phyloP scores from a whole-genome alignment of 2,888 invertebrate genomes.

The Sarcophaga carnaria region DNA sequence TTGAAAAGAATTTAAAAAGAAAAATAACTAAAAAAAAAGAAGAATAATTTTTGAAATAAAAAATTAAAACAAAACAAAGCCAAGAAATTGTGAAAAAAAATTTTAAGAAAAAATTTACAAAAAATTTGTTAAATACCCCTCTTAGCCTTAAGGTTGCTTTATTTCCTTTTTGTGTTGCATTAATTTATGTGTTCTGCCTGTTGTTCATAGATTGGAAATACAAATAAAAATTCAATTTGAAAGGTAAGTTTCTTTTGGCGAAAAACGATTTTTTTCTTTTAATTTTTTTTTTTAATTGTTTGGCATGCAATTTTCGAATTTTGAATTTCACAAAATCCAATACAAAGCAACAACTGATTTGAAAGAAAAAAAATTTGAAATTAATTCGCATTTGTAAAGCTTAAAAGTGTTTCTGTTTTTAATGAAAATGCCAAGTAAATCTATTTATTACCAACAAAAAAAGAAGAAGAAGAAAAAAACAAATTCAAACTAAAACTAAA shows the following conservation, averaged over 20 bases:
- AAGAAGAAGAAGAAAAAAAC: conserved; percentile 6
- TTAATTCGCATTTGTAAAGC: conserved; percentile 8
- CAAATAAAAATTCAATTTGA: conserved; percentile 34
- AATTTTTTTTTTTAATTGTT: not conserved
- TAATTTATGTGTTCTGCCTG: conserved; percentile 18
- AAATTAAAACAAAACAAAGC: conserved; percentile 16
- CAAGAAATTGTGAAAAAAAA: conserved; percentile 2
- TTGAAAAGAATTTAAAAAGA: conserved; percentile 22
- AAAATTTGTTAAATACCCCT: not conserved
- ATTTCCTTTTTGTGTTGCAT: conserved; percentile 34
- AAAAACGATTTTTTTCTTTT: not conserved
- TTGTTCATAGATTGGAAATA: conserved; percentile 6
- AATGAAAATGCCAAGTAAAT: conserved; percentile 37
- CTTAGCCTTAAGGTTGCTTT: conserved; percentile 36
- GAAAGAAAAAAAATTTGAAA: conserved; percentile 28
- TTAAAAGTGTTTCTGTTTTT: conserved; percentile 2
- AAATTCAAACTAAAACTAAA: not conserved
- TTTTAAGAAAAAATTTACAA: not conserved
- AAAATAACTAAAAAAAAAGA: conserved; percentile 5
- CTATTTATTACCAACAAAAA: not conserved
- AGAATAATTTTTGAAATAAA: conserved; percentile 4
- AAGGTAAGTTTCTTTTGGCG: conserved; percentile 50
- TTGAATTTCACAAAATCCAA: conserved; percentile 23
- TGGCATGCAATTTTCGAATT: conserved; percentile 64
- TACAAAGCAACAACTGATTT: not conserved